A percentile compares a stretch with the other conserved stretches of the same genome.
Conservation (phyloP, 2,888 invertebrate genomes). For the Copidosoma aretas region DNA sequence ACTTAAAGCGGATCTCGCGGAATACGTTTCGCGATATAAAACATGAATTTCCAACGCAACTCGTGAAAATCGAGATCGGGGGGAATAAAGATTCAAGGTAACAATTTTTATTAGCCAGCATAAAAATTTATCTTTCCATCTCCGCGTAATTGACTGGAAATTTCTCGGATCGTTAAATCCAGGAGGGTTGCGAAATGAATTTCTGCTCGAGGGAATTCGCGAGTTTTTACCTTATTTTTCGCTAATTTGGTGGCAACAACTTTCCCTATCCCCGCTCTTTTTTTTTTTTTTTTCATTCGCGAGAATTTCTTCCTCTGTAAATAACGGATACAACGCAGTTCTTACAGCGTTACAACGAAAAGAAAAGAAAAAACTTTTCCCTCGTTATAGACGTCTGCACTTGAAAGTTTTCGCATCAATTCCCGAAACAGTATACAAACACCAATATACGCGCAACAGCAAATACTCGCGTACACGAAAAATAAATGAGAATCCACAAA, state of each 20-base stretch:
- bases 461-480: neutral
- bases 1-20: too few relatives aligned
- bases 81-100: neutral
- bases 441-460: neutral
- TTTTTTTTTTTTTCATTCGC: neutral
- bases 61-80: too few relatives aligned
- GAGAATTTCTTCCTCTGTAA: neutral
- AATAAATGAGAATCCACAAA: neutral
- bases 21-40: neutral
- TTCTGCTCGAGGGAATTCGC: constrained; percentile 27
- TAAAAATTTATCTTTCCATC: constrained; percentile 33
- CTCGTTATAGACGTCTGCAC: too few relatives aligned
- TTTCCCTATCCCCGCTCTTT: constrained; percentile 14
- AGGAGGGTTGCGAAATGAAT: constrained; percentile 29
- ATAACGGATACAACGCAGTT: neutral
- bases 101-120: constrained; percentile 13
- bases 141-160: constrained; percentile 31
- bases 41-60: neutral
- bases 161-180: constrained; percentile 33
- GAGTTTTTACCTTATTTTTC: constrained; percentile 31
- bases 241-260: constrained; percentile 6
- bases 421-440: neutral
- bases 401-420: too few relatives aligned
- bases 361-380: too few relatives aligned
- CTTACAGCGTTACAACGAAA: neutral